Conservation (phyloP, 2,888 invertebrate genomes). For the Listrodromus nycthemerus region DNA sequence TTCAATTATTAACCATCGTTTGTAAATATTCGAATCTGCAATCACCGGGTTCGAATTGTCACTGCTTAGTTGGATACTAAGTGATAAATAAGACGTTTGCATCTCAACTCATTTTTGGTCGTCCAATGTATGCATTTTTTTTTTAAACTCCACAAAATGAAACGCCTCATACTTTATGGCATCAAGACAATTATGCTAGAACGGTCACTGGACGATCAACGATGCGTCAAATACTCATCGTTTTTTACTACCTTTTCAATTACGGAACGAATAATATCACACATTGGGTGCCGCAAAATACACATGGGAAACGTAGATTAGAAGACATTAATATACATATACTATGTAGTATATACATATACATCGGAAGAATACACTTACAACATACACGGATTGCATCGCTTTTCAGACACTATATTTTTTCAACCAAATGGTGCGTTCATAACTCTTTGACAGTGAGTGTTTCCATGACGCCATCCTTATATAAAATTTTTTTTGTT, state of each 20-base stretch:
- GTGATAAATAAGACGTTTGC: not conserved
- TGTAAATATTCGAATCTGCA: not conserved
- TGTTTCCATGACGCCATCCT: slow-evolving; percentile 1
- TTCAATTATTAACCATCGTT: not conserved
- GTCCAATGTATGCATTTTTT: not conserved
- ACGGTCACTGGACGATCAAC: not conserved
- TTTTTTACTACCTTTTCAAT: not conserved
- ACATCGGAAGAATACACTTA: slow-evolving; percentile 50
- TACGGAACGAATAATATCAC: slow-evolving; percentile 29
- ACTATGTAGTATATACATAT: slow-evolving; percentile 44
- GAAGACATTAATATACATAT: slow-evolving; percentile 50
- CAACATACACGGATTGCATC: slow-evolving; percentile 25
- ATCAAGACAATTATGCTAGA: not conserved
- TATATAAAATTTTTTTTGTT: slow-evolving; percentile 12
- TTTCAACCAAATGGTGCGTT: not conserved
- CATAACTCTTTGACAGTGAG: slow-evolving; percentile 2
- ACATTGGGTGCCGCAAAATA: slow-evolving; percentile 22
- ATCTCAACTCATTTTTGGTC: not conserved
- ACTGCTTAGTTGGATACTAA: not conserved
- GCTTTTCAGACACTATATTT: slow-evolving; percentile 18
- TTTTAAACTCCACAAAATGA: not conserved
- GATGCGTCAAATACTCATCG: not conserved
- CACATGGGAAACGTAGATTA: slow-evolving; percentile 31
- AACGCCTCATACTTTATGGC: not conserved
- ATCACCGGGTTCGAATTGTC: not conserved